Evolutionary conservation across 2,797 vertebrate species (phyloP), one percentile per base, ranked within the genome.

Genomic region (Antennarius maculatus): DNA sequence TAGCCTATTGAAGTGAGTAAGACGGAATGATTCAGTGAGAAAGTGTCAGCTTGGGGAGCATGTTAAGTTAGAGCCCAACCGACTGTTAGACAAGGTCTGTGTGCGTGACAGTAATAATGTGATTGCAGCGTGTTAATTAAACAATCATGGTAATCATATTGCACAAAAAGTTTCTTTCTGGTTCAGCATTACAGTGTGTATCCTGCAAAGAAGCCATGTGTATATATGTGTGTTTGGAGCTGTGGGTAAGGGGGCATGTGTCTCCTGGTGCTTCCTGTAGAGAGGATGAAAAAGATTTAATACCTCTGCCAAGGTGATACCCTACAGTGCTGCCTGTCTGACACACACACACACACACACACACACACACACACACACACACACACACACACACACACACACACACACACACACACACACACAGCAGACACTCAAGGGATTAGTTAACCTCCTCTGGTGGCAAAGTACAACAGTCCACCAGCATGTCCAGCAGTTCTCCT

Each of bases 281-380:
- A 76, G 82, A 87, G 85, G 84, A 89, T 86, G 83, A 88, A 87
- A 86, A 84, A 83, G 77, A 91, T 91, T 84, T 86, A 91, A 83
- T 86, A 87, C 83, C 76, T 80, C 83, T 80, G 77, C 77, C 88
- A 88, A 87, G 88, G 87, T 89, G 88, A 83, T 85, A 86, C 82
- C 85, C 87, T 83, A 67, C 79, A 74, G 86, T 74, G 65, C 80
- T 79, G 78, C 73, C 71, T 79, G 72, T 76, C 80, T 79, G 8
- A 55, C 54, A 69, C 48, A 56, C n/a, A 7, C 41, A 7, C 50
- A 34, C n/a, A 23, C 49, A n/a, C 17, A 28, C 47, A 12, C 34
- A 16, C 28, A 29, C 42, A 68, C 57, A 50, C 13, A 14, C 41
- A 51, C 13, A 12, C 41, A 51, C 51, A 54, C 49, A 71, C n/a